Percentiles rank a stretch among this genome's conserved stretches.
These are phyloP conservation scores for Chamaea fasciata DNA, from an alignment of 2,113 vertebrate genomes.

Conservation along the genomic window DNA sequence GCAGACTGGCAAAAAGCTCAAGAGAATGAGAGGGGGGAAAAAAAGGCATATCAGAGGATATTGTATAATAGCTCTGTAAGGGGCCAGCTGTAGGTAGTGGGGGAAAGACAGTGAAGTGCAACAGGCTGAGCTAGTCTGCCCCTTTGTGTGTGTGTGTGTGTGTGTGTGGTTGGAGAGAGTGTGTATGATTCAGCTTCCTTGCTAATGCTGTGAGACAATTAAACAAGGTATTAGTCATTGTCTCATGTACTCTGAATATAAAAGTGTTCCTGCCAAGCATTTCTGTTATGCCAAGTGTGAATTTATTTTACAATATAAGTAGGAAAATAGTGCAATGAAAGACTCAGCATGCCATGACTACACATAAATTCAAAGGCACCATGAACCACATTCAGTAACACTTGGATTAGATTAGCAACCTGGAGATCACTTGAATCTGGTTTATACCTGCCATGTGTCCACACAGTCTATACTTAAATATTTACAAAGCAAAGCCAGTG, in stretches of 20 bases:
- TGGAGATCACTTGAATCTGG: neutral
- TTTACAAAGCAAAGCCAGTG: conserved; percentile 31
- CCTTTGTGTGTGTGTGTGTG: neutral
- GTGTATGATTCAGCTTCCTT: neutral
- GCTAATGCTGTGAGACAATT: neutral
- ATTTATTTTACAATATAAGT: neutral
- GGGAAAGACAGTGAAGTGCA: neutral
- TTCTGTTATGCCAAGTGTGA: neutral
- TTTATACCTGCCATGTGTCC: conserved; percentile 39
- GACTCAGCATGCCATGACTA: neutral
- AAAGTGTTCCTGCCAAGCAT: neutral
- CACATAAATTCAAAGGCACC: conserved; percentile 5
- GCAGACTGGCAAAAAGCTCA: neutral
- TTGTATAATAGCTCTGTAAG: neutral
- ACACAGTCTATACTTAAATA: conserved; percentile 27
- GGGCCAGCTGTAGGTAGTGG: neutral
- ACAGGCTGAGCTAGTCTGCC: neutral
- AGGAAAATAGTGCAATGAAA: neutral
- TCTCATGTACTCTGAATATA: neutral
- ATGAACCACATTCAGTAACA: neutral
- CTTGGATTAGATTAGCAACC: conserved; percentile 16
- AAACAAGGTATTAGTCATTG: conserved; percentile 8
- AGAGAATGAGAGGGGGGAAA: neutral
- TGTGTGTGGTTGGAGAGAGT: neutral
- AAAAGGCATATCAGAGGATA: neutral